Base-by-base conservation (phyloP, 2,888 invertebrate genomes). In the Actias luna region DNA sequence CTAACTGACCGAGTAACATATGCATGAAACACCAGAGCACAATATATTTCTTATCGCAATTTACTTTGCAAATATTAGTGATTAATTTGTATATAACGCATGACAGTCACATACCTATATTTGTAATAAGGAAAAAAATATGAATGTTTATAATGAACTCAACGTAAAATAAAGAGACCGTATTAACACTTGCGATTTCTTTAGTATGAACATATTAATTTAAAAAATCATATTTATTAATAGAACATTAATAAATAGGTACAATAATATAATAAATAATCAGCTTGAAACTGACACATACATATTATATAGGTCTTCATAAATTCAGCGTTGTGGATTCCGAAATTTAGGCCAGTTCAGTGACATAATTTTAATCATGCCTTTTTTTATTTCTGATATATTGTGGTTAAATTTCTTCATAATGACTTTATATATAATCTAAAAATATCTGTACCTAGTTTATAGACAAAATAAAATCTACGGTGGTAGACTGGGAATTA, bases 41-140 rank as follows among this genome's bases (percentile, higher is more conserved):
- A 65, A 57, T 61, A 60, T 61, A 62, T 65, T 65, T 63, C 68
- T 74, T 73, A 74, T 74, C 75, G 63, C 52, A 67, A 68, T 71
- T 66, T 69, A 64, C 61, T 64, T 62, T 67, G 63, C 60, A 64
- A 39, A 18, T 63, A 64, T 63, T 66, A 66, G 65, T 71, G 67
- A 69, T n/a, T n/a, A 74, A 74, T 64, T 58, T 63, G 64, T 64
- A 64, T 63, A 58, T 58, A 60, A 36, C 29, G 33, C 55, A 64
- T 65, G 63, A 61, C 63, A n/a, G n/a, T 35, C 63, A 46, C 18
- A 5, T 55, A 55, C n/a, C n/a, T 55, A 10, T 29, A 16, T 29
- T 55, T 55, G 14, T n/a, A 16, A 29, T 25, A 3, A 29, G 29
- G n/a, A n/a, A n/a, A 29, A 55, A 55, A 55, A 5, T 12, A 25